Percentiles rank a stretch among this genome's conserved stretches.
Conservation (phyloP, 1,140 invertebrate genomes). For the Cydia fagiglandana region DNA sequence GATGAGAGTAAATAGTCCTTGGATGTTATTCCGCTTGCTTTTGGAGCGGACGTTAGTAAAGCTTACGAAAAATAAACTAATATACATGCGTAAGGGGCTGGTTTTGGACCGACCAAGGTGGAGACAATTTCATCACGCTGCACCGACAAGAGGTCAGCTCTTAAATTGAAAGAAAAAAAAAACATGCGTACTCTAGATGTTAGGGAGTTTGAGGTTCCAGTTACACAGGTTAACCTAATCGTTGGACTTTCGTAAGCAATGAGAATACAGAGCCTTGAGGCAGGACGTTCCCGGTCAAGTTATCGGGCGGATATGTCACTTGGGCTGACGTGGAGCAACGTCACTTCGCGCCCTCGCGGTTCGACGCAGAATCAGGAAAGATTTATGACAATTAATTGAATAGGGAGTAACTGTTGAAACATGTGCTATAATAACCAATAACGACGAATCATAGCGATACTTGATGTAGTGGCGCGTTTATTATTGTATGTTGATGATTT, state of each 20-base stretch:
- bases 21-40: not conserved
- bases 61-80: not conserved
- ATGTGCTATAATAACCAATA: not conserved
- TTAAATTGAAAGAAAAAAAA: too few relatives aligned
- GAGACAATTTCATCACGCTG: too few relatives aligned
- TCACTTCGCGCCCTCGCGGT: slow-evolving; percentile 42
- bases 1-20: slow-evolving; percentile 16
- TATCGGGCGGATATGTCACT: slow-evolving; percentile 71
- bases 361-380: not conserved
- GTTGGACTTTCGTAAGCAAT: not conserved
- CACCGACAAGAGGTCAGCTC: too few relatives aligned
- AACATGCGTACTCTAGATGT: not conserved
- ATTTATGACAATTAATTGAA: not conserved
- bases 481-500: not conserved
- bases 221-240: not conserved
- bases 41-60: not conserved
- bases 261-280: slow-evolving; percentile 4
- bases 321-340: slow-evolving; percentile 45
- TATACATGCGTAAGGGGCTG: not conserved
- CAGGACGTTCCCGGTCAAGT: slow-evolving; percentile 40
- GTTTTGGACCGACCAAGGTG: too few relatives aligned
- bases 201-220: not conserved
- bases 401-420: not conserved
- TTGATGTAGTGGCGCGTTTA: not conserved
- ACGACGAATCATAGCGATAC: not conserved